Base-by-base conservation (phyloP, 1,140 invertebrate genomes). In the Neodiprion pinetum region DNA sequence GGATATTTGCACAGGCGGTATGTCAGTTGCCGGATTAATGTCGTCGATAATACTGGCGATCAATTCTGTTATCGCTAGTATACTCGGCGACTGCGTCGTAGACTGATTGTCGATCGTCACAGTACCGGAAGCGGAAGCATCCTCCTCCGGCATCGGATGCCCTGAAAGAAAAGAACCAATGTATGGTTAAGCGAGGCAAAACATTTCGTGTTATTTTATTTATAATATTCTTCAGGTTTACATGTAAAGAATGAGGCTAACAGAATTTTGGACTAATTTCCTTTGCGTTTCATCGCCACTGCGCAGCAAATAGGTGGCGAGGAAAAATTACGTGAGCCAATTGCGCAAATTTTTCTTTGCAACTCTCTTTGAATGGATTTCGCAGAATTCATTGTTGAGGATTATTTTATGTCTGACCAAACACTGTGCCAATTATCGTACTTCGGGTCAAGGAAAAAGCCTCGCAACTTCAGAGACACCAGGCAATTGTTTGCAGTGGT, bases 1-100 rank as follows among this genome's bases (percentile, higher is more conserved):
- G 70, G 76, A 76, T 14, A 88, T 80, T 12, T 79, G 70, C 12
- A 14, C 72, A 47, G 74, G 48, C 9, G 79, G 70, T 17, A 80
- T 70, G 11, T 79, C 81, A 5, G 82, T 82, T 21, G 81, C 82
- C 17, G 84, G 82, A 75, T 85, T 49, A 40, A 85, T 75, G 65
- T 85, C 83, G 69, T 65, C 65, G 7, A 72, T 75, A 40, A 61
- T 61, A 61, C 53, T 61, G 5, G 53, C 53, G 11, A 17, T 17
- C 53, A 61, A 61, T 61, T 61, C 53, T 61, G 53, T 61, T 14
- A 12, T 17, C n/a, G n/a, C 53, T 12, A 61, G 11, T 17, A 17
- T 9, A 61, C 11, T 14, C 53, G 53, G 53, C 53, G 53, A 5
- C 5, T 5, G 11, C 9, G 53, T 61, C 53, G 53, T 61, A 5